A percentile compares a stretch with the other conserved stretches of the same genome.
These are phyloP conservation scores for Brotula barbata DNA, from an alignment of 2,797 vertebrate genomes.

Conservation along the genomic window DNA sequence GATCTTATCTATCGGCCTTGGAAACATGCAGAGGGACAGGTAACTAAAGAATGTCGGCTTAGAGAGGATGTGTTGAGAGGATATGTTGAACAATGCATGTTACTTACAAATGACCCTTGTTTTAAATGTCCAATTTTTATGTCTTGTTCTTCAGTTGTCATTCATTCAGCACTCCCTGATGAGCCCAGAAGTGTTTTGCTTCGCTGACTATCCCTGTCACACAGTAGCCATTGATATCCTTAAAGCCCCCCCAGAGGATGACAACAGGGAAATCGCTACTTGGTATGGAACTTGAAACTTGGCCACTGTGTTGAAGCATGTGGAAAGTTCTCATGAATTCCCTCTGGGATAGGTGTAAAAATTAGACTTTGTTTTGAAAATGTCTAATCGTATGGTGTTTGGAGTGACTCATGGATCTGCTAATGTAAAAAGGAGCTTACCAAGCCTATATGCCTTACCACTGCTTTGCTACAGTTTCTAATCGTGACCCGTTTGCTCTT, in stretches of 20 bases:
- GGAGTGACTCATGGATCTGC: too few relatives aligned
- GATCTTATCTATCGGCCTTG: slow-evolving; percentile 97
- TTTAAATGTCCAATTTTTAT: background rate
- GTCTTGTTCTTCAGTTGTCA: slow-evolving; percentile 82
- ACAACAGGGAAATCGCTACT: slow-evolving; percentile 98
- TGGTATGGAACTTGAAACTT: slow-evolving; percentile 78
- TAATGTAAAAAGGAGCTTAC: too few relatives aligned
- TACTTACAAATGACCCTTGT: background rate
- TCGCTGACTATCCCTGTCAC: slow-evolving; percentile 97
- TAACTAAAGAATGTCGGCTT: slow-evolving; percentile 50
- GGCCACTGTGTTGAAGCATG: background rate
- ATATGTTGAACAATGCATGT: background rate
- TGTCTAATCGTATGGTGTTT: too few relatives aligned
- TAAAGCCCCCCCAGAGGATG: slow-evolving; percentile 98
- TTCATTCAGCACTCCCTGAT: slow-evolving; percentile 99
- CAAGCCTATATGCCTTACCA: too few relatives aligned
- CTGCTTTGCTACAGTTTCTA: too few relatives aligned
- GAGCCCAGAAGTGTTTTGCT: slow-evolving; percentile 98
- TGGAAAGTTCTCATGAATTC: background rate
- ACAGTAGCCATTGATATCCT: slow-evolving; percentile 97
- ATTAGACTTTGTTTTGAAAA: too few relatives aligned
- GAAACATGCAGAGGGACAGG: slow-evolving; percentile 99
- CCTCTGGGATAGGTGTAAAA: too few relatives aligned
- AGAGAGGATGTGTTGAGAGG: background rate
- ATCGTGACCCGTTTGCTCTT: background rate